Base-by-base conservation (phyloP, 2,113 vertebrate species). In the Corydoras sp. region DNA sequence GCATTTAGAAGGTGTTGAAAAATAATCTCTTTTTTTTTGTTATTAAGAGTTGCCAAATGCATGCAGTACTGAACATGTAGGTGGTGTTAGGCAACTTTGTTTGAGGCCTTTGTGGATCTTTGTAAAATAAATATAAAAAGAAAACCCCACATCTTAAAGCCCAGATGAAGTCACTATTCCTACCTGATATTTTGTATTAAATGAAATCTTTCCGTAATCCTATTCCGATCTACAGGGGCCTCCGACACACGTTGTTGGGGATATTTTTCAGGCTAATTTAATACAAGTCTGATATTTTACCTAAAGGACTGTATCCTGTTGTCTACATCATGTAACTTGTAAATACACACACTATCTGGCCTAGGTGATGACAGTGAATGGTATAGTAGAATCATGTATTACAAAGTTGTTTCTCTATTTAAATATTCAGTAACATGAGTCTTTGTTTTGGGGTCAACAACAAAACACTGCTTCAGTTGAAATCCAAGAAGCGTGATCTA, bases 381-480 rank as follows among this genome's bases (percentile, higher is more conserved):
- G 35, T 43, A 43, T 43, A 43, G 35, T 43, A 43, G 35, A 43
- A 43, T 8, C 35, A 43, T 43, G 35, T 43, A 43, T 43, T 43
- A 43, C 35, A 43, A 8, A 43, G 35, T 43, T 8, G 35, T 43
- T 43, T 88, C 81, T 83, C 88, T 92, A 88, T 92, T 92, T 92
- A 92, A 92, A 90, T 91, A 81, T 89, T 91, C 81, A 85, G 82
- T 88, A 83, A 86, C 81, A 77, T 79, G 67, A 76, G 74, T 67
- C 58, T 86, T 81, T 83, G 83, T 89, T 91, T 79, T 79, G 82
- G 79, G 86, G 85, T 87, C 89, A 89, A 89, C 87, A 84, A 85
- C 86, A 92, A 92, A 92, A 80, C 92, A 92, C 91, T 89, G 86
- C 83, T 92, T 90, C 89, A 91, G 90, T 90, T 87, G 86, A 80